Evolutionary conservation across 2,113 vertebrate genomes (phyloP).

Genomic region (Chaetura pelagica): DNA sequence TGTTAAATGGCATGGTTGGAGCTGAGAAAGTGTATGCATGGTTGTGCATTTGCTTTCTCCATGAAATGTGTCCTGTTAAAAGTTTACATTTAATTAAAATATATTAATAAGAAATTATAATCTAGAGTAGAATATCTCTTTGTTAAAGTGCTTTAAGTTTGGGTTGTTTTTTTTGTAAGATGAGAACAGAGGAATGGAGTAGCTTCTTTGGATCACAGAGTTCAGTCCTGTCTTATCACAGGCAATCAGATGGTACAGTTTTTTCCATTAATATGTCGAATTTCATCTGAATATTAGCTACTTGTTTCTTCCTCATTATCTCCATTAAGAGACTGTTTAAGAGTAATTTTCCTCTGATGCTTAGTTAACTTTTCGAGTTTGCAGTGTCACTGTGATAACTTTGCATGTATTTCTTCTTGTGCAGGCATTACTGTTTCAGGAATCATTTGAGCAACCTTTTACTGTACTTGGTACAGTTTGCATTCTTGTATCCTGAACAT

Average conservation of each 20-base stretch:
- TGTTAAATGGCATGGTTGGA: background rate
- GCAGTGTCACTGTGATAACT: background rate
- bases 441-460: background rate
- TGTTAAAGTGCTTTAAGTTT: background rate
- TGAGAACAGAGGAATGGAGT: background rate
- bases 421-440: background rate
- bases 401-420: background rate
- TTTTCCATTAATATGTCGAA: background rate
- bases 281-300: background rate
- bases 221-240: background rate
- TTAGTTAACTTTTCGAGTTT: background rate
- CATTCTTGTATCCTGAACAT: rapidly evolving
- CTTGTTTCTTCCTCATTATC: background rate
- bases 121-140: background rate
- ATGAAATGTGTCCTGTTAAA: background rate
- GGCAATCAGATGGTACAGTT: background rate
- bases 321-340: background rate
- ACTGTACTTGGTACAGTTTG: background rate
- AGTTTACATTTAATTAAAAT: background rate
- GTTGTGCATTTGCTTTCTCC: background rate
- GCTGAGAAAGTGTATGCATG: background rate
- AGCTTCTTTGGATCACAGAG: background rate
- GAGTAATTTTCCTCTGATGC: background rate
- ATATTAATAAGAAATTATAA: background rate
- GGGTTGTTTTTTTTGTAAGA: background rate